Evolutionary conservation across 2,113 vertebrate genomes (phyloP), one percentile per base, ranked within the genome.

Genomic region (Oplegnathus fasciatus): DNA sequence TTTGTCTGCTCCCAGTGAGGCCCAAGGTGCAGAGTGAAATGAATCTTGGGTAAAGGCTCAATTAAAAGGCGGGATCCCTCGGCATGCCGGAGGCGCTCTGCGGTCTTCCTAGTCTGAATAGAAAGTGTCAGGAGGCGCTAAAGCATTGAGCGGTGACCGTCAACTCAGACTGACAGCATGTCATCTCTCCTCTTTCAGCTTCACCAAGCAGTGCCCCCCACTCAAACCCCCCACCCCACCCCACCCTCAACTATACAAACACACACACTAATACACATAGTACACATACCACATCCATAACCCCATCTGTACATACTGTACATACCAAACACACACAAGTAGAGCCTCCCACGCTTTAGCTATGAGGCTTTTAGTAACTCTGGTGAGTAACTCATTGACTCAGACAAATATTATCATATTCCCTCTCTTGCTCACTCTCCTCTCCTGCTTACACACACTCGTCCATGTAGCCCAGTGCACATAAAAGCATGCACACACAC

Each of bases 171-270:
- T 92, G 93, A 95, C 93, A 92, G 91, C 85, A 55, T 88, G 93
- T 93, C 93, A 94, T 94, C 88, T 93, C 88, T 87, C 78, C 88
- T 92, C 91, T 90, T 94, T 93, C 90, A 92, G 93, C 94, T 91
- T 93, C 90, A 92, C 82, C 84, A 79, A 91, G 82, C 94, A 92
- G 42, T 82, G 84, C 68, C 84, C 83, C 87, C 61, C 37, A 46
- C 80, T 67, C 84, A 69, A 57, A 84, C 87, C 80, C 77, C 46
- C n/a, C 18, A 4, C 37, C 9, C 55, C 34, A 37, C 34, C 34
- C 26, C 22, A 14, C n/a, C n/a, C n/a, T n/a, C n/a, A n/a, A n/a
- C 75, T 57, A 79, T 66, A 67, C 78, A 88, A 83, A 86, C 81
- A 77, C 75, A 64, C 75, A 48, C 76, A 18, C 46, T 55, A 83